phyloP scores from a whole-genome alignment of 2,888 invertebrate species.

The Hypercompe scribonia region DNA sequence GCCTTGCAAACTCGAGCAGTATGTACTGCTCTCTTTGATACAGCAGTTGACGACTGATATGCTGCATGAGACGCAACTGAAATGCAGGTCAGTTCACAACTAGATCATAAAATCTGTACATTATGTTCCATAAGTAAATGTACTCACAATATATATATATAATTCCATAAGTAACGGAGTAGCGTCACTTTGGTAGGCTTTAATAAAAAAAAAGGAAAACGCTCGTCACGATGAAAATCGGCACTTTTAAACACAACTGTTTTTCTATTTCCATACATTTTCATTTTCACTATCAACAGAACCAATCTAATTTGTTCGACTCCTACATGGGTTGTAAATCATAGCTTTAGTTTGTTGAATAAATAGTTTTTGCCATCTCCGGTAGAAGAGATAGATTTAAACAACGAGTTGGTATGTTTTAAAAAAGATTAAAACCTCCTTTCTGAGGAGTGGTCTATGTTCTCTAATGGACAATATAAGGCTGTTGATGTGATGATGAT shows the following conservation, averaged over 20 bases:
- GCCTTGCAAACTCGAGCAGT: conserved; percentile 92
- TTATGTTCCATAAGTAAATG: background rate
- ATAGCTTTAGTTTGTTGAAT: background rate
- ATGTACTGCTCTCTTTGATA: conserved; percentile 95
- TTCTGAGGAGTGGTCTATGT: too few species aligned
- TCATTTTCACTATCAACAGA: background rate
- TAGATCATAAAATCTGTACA: background rate
- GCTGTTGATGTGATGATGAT: too few species aligned
- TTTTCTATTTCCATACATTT: background rate
- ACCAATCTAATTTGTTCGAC: background rate
- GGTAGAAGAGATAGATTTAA: background rate
- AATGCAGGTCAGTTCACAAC: conserved; percentile 66
- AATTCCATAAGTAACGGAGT: too few species aligned
- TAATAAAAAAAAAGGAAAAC: background rate
- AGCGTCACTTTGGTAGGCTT: too few species aligned
- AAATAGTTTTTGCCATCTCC: background rate
- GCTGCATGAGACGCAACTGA: conserved; percentile 89
- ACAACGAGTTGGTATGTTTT: too few species aligned
- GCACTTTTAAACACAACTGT: background rate
- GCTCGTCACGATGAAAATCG: background rate
- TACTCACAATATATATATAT: too few species aligned
- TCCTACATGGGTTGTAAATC: background rate
- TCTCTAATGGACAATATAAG: too few species aligned
- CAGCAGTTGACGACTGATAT: conserved; percentile 97
- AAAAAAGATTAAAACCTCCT: too few species aligned